Percentiles rank a stretch among this genome's conserved stretches.
Conservation (phyloP, 1,140 invertebrate species). For the Piezodorus guildinii region DNA sequence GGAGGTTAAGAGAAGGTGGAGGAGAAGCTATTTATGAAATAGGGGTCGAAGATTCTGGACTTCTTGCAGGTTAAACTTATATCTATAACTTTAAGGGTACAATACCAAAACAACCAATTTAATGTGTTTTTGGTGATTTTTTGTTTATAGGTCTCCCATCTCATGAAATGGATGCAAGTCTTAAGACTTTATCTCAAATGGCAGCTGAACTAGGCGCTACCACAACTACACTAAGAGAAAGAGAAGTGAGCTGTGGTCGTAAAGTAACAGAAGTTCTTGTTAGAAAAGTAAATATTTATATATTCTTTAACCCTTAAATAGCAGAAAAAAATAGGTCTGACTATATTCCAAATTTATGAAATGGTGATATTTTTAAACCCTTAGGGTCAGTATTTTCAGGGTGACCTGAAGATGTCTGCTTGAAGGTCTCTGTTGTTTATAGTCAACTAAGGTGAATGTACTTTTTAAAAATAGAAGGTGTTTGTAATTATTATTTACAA, state of each 20-base stretch:
- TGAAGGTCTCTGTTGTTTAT: too few relatives aligned
- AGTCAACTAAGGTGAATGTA: too few relatives aligned
- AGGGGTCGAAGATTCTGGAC: conserved; percentile 87
- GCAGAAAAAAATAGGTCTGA: too few relatives aligned
- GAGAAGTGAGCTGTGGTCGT: conserved; percentile 37
- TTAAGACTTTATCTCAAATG: conserved; percentile 75
- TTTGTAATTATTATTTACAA: too few relatives aligned
- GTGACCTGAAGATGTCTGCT: too few relatives aligned
- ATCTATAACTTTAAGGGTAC: neutral
- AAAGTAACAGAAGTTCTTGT: conserved; percentile 78
- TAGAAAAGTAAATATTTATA: conserved; percentile 51
- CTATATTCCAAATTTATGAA: too few relatives aligned
- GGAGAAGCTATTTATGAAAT: conserved; percentile 95
- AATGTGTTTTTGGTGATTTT: neutral
- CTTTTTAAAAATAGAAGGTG: too few relatives aligned
- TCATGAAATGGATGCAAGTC: conserved; percentile 67
- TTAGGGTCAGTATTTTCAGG: too few relatives aligned
- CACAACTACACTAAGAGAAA: conserved; percentile 54
- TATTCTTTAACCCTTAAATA: neutral
- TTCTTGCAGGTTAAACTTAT: conserved; percentile 49
- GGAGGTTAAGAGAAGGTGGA: conserved; percentile 73
- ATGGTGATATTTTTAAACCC: too few relatives aligned
- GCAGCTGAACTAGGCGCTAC: conserved; percentile 70
- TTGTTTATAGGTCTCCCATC: conserved; percentile 50
- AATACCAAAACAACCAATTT: too few relatives aligned